Evolutionary conservation across 2,888 invertebrate genomes (phyloP).

Genomic region (Ormia ochracea): DNA sequence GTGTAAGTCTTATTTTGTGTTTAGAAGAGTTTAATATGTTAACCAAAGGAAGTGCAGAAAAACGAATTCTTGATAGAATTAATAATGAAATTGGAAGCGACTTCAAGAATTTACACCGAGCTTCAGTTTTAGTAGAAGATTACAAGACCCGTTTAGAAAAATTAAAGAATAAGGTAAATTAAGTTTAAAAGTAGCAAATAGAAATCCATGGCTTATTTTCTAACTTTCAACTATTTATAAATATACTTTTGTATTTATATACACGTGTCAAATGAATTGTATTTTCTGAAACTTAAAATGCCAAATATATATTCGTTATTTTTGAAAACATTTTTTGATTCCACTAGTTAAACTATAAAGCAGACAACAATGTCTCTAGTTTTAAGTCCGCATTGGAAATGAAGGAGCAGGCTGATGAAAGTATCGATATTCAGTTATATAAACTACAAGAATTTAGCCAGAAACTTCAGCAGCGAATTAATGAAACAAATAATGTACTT

Average conservation of each 20-base stretch:
- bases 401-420: constrained; percentile 79
- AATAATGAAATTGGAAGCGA: constrained; percentile 79
- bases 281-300: too few species aligned
- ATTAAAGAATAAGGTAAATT: constrained; percentile 69
- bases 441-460: constrained; percentile 76
- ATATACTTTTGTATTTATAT: too few species aligned
- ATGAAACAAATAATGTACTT: constrained; percentile 76
- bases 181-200: too few species aligned
- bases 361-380: constrained; percentile 81
- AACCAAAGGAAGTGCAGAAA: constrained; percentile 63
- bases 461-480: constrained; percentile 78
- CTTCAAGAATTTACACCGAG: constrained; percentile 78
- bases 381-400: constrained; percentile 81
- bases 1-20: neutral
- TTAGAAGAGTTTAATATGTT: constrained; percentile 38
- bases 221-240: too few species aligned
- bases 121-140: constrained; percentile 76
- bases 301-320: too few species aligned
- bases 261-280: too few species aligned
- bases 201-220: too few species aligned
- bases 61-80: constrained; percentile 78
- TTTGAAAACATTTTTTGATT: neutral
- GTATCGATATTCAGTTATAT: constrained; percentile 78
- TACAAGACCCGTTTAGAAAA: constrained; percentile 70
- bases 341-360: constrained; percentile 80